phyloP scores from a whole-genome alignment of 2,797 vertebrate species.

The Oreonectes daqikongensis region DNA sequence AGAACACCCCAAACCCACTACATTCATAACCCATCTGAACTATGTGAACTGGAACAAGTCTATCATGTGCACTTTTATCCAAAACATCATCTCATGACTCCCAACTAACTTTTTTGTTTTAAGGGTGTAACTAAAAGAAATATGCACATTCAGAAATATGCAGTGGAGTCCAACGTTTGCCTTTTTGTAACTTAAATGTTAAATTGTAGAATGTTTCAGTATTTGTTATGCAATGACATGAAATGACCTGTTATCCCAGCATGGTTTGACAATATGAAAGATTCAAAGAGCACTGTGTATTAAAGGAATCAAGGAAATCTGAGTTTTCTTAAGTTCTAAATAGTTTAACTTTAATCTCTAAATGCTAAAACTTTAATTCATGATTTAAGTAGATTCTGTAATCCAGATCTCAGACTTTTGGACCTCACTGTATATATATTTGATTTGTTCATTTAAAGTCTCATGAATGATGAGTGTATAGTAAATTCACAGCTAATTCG shows the following conservation, averaged over 20 bases:
- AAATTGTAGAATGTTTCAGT: not conserved
- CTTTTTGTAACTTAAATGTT: not conserved
- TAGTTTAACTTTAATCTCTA: not conserved
- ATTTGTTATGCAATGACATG: not conserved
- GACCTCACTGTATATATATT: not conserved
- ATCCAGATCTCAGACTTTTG: not conserved
- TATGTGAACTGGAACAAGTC: slow-evolving; percentile 49
- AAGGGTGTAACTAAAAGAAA: slow-evolving; percentile 3
- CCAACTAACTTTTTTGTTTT: slow-evolving; percentile 11
- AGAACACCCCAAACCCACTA: slow-evolving; percentile 42
- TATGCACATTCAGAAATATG: not conserved
- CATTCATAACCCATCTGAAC: slow-evolving; percentile 52
- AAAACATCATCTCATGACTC: slow-evolving; percentile 43
- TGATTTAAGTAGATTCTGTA: not conserved
- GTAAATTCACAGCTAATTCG: slow-evolving; percentile 1
- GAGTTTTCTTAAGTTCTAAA: not conserved
- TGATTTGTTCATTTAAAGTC: no score
- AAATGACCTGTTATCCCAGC: not conserved
- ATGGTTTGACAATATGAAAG: not conserved
- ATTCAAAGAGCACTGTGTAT: not conserved
- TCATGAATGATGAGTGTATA: not conserved
- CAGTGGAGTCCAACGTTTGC: not conserved
- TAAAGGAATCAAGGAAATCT: not conserved
- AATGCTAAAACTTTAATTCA: not conserved
- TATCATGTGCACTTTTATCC: slow-evolving; percentile 34